These are phyloP conservation scores for Phrynosoma blainvillii DNA, from an alignment of 2,113 vertebrate species.

Conservation along the genomic window DNA sequence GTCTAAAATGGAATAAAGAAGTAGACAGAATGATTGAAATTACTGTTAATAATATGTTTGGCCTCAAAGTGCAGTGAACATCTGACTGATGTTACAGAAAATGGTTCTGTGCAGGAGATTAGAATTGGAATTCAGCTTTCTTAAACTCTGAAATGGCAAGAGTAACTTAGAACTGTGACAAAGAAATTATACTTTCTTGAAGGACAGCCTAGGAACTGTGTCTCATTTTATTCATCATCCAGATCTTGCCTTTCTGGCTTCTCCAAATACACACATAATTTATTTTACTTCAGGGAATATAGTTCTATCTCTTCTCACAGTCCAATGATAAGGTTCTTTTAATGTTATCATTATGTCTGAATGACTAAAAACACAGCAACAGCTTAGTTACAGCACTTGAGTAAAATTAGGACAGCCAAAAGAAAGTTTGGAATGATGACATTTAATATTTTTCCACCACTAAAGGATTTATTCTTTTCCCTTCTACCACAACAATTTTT, in stretches of 20 bases:
- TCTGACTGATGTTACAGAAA: neutral
- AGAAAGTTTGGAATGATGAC: conserved; percentile 52
- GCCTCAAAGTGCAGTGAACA: neutral
- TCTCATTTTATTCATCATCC: neutral
- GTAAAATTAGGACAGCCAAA: conserved; percentile 55
- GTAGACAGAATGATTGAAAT: neutral
- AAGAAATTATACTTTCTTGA: neutral
- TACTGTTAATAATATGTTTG: neutral
- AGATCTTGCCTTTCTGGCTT: neutral
- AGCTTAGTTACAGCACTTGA: conserved; percentile 14
- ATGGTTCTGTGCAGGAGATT: rapidly evolving
- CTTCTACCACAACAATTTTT: conserved; percentile 65
- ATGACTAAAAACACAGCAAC: conserved; percentile 19
- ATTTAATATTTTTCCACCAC: conserved; percentile 63
- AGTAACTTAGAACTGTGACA: neutral
- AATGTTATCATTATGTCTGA: conserved; percentile 2
- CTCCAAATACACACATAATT: rapidly evolving
- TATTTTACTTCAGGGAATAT: neutral
- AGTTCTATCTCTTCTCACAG: neutral
- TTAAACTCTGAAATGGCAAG: neutral
- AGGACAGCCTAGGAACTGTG: neutral
- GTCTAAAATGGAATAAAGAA: no score
- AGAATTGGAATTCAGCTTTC: neutral
- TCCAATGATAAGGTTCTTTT: neutral
- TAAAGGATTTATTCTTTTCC: conserved; percentile 60